Evolutionary conservation across 2,797 vertebrate genomes (phyloP), one percentile per base, ranked within the genome.

Genomic region (Myotis vivesi): DNA sequence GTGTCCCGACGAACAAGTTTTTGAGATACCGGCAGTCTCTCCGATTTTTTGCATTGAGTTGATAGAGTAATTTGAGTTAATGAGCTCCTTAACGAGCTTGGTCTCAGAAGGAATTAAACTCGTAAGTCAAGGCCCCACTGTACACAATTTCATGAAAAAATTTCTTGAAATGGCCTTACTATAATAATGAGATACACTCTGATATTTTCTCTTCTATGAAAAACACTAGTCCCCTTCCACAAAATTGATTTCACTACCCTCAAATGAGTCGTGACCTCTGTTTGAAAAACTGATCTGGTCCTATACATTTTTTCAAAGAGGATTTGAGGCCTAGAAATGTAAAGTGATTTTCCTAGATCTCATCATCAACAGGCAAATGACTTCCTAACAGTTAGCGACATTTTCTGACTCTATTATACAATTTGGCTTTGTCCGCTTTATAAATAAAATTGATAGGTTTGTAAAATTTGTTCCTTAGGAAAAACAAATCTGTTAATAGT

Each of bases 391-490:
- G 19, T 64, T 51, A 57, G 55, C 59, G 36, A 23, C 12, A 46
- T 44, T 91, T 83, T 81, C 57, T 82, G 55, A 69, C 23, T 87
- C 38, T 59, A 6, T 72, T 91, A 72, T 84, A 88, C 44, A 36
- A 8, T 83, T 91, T 91, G 49, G 49, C 20, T 89, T 89, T 95
- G 15, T 80, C 33, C 71, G 19, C 22, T 82, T 93, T 66, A 55
- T 93, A 94, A 77, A 95, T 84, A 92, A 79, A 85, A 89, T 30
- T 85, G 28, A 89, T 71, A 87, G 23, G 38, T 85, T 92, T 96
- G 12, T 92, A 95, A 89, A 94, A 96, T 90, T 94, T 94, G 44
- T 68, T 13, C 41, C 17, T 91, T 92, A 22, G 17, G 79, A n/a
- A 82, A 59, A 51, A 96, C 79, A 44, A 28, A 38, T 23, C n/a